These are phyloP conservation scores for Chelidonichthys spinosus DNA, from an alignment of 2,797 vertebrate genomes.

Conservation along the genomic window DNA sequence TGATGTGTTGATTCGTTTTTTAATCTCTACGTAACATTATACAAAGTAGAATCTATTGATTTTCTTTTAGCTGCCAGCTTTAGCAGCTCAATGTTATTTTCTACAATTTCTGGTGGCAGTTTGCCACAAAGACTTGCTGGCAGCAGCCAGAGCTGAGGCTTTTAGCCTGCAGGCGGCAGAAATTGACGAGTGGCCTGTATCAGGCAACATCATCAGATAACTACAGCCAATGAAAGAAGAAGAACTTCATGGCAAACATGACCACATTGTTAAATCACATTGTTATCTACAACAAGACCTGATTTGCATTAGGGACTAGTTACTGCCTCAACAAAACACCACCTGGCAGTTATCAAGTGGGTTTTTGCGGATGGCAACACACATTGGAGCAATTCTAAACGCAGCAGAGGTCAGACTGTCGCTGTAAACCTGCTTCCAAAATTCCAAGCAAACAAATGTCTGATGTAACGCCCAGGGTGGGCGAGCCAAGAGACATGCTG, in stretches of 20 bases:
- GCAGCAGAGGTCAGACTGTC: constrained; percentile 13
- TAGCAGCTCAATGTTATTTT: neutral
- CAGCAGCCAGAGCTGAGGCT: neutral
- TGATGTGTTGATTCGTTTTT: too few species aligned
- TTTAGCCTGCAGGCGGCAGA: neutral
- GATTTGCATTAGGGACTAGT: constrained; percentile 1
- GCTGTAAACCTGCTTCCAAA: neutral
- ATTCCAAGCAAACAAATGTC: neutral
- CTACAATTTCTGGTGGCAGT: too few species aligned
- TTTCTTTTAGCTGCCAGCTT: neutral
- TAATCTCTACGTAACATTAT: too few species aligned
- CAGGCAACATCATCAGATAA: neutral
- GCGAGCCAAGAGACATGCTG: neutral
- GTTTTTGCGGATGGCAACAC: constrained; percentile 3
- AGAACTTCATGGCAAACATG: neutral
- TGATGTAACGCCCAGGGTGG: neutral
- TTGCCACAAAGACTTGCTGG: too few species aligned
- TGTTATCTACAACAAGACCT: neutral
- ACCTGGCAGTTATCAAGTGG: constrained; percentile 1
- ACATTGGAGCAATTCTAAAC: constrained; percentile 10
- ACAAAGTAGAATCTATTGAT: neutral
- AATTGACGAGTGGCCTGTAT: too few species aligned
- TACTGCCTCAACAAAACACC: constrained; percentile 7
- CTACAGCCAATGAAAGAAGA: neutral
- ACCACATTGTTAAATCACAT: neutral